A percentile compares a stretch with the other conserved stretches of the same genome.
Evolutionary conservation across 2,797 vertebrate genomes (phyloP).

Genomic region (Neosalanx taihuensis): DNA sequence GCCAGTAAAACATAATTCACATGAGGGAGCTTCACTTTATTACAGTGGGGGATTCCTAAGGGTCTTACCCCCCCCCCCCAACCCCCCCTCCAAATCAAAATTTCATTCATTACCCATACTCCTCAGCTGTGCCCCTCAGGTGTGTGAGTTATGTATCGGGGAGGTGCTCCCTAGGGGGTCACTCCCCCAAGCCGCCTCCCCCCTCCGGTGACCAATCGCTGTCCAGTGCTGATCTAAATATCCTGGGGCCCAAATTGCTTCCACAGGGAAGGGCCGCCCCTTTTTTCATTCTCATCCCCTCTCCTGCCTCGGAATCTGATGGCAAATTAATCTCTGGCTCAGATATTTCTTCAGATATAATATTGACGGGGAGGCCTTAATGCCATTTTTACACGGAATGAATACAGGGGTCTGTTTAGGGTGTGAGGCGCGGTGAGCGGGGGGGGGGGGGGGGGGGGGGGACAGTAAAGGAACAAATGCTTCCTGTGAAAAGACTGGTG

Average conservation of each 20-base stretch:
- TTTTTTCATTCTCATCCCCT: constrained; percentile 78
- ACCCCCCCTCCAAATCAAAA: constrained; percentile 67
- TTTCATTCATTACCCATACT: constrained; percentile 80
- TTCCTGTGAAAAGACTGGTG: constrained; percentile 43
- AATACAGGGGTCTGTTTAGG: constrained; percentile 3
- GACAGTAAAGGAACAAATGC: constrained; percentile 32
- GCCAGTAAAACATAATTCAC: constrained; percentile 55
- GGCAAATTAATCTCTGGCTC: constrained; percentile 78
- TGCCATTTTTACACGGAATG: constrained; percentile 47
- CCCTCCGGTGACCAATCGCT: constrained; percentile 70
- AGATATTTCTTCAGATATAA: constrained; percentile 74
- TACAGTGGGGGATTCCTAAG: constrained; percentile 56
- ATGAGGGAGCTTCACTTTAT: constrained; percentile 27
- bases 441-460: constrained; percentile 2
- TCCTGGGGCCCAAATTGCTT: constrained; percentile 76
- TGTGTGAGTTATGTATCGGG: constrained; percentile 79
- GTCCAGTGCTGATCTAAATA: constrained; percentile 78
- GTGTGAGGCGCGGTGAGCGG: constrained; percentile 38
- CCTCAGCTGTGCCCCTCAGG: constrained; percentile 60
- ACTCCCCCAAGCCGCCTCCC: constrained; percentile 45
- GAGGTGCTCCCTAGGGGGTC: constrained; percentile 69
- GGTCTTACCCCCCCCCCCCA: constrained; percentile 42
- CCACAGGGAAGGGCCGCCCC: constrained; percentile 63
- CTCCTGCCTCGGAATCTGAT: constrained; percentile 73
- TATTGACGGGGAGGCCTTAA: constrained; percentile 19